A percentile compares a stretch with the other conserved stretches of the same genome.
Conservation (phyloP, 2,797 vertebrate species). For the Sardinella longiceps region DNA sequence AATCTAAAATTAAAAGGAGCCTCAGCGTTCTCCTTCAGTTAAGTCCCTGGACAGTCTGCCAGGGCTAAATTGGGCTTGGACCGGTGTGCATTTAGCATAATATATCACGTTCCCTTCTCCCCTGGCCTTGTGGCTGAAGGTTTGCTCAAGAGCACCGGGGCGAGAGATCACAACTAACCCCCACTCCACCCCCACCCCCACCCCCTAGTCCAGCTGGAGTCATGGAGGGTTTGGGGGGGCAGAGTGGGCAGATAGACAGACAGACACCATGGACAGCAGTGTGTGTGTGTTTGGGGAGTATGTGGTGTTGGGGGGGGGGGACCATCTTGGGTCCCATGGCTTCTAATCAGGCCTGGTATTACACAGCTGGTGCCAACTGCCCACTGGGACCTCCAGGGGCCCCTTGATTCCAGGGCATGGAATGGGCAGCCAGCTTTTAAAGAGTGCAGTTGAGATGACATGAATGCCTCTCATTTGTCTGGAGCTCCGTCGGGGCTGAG, state of each 20-base stretch:
- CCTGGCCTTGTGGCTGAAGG: conserved; percentile 1
- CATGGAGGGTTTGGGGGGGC: neutral
- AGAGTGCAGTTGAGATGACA: neutral
- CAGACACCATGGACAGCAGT: neutral
- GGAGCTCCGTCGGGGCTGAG: neutral
- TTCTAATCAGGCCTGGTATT: conserved; percentile 4
- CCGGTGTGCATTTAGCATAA: conserved; percentile 5
- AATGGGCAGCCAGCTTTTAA: neutral
- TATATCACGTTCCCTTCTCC: neutral
- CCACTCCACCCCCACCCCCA: no score
- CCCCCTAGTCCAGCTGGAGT: neutral
- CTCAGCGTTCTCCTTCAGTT: neutral
- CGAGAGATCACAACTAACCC: neutral
- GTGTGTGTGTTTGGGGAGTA: no score
- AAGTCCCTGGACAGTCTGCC: neutral
- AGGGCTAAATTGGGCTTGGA: neutral
- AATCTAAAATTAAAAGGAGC: conserved; percentile 26
- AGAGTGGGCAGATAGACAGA: neutral
- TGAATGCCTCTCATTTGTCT: neutral
- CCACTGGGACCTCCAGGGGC: neutral
- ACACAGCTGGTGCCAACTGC: conserved; percentile 5
- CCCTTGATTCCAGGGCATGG: neutral
- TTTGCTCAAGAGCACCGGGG: neutral
- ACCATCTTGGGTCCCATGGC: neutral
- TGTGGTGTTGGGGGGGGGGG: neutral